phyloP scores from a whole-genome alignment of 1,140 invertebrate species.

The Chionoecetes opilio region DNA sequence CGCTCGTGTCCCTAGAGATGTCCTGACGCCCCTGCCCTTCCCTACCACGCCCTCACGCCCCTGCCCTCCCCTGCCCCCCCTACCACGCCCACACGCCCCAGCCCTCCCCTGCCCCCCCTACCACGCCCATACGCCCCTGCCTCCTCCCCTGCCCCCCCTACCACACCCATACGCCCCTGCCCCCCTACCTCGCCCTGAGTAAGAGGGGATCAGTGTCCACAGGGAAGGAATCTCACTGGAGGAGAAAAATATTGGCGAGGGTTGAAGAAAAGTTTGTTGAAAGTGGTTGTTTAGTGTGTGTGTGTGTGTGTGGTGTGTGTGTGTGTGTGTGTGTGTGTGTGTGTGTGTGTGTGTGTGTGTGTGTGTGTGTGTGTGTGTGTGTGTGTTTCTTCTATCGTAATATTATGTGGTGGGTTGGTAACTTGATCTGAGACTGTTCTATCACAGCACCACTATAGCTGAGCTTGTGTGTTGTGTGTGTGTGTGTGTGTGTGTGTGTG shows the following conservation, averaged over 20 bases:
- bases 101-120: no score
- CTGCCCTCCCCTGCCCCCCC: no score
- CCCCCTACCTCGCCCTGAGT: no score
- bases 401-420: background rate
- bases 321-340: constrained; percentile 5
- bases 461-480: background rate
- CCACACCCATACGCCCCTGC: no score
- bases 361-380: constrained; percentile 27
- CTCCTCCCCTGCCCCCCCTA: no score
- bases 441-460: constrained; percentile 1
- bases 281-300: background rate
- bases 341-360: constrained; percentile 27
- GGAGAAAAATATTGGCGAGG: background rate
- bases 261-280: background rate
- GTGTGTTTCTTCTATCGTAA: no score
- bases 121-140: no score
- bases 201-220: background rate
- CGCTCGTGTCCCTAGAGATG: background rate
- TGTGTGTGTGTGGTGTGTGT: background rate
- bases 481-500: background rate
- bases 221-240: constrained; percentile 12
- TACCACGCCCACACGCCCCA: no score
- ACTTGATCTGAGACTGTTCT: background rate
- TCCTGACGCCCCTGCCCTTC: background rate
- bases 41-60: background rate